Percentiles rank a stretch among this genome's conserved stretches.
These are phyloP conservation scores for Allygus modestus DNA, from an alignment of 2,888 invertebrate species.

Conservation along the genomic window DNA sequence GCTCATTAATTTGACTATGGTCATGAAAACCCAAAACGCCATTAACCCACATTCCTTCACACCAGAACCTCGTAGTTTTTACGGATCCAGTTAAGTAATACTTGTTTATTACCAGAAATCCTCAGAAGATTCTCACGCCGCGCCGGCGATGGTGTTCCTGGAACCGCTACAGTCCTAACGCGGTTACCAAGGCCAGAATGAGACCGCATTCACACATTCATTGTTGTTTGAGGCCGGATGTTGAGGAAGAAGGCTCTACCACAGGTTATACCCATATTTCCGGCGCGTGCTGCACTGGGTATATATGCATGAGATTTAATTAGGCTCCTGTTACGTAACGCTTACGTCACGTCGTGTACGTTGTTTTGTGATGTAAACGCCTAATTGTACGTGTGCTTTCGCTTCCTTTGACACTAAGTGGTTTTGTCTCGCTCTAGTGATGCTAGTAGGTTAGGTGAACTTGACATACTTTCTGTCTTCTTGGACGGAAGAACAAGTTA, in stretches of 20 bases:
- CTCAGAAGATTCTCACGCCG: background rate
- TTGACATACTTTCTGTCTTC: background rate
- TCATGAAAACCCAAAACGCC: background rate
- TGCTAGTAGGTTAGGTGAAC: background rate
- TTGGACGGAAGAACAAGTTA: too few relatives aligned
- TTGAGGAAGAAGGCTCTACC: background rate
- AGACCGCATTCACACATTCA: conserved; percentile 18
- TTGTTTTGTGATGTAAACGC: background rate
- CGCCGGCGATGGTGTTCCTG: too few relatives aligned
- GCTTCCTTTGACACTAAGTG: background rate
- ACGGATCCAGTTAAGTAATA: background rate
- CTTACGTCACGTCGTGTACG: background rate
- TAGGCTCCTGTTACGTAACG: background rate
- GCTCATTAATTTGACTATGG: too few relatives aligned
- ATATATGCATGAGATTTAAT: background rate
- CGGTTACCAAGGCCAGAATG: background rate
- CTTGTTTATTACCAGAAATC: conserved; percentile 1
- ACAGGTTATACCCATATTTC: background rate
- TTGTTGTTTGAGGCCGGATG: conserved; percentile 2
- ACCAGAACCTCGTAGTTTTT: background rate
- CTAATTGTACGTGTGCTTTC: background rate
- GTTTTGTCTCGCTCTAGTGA: background rate
- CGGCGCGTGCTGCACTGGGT: background rate
- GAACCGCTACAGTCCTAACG: background rate
- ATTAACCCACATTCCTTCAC: background rate